Evolutionary conservation across 1,140 invertebrate genomes (phyloP).

Genomic region (Cotesia glomerata): DNA sequence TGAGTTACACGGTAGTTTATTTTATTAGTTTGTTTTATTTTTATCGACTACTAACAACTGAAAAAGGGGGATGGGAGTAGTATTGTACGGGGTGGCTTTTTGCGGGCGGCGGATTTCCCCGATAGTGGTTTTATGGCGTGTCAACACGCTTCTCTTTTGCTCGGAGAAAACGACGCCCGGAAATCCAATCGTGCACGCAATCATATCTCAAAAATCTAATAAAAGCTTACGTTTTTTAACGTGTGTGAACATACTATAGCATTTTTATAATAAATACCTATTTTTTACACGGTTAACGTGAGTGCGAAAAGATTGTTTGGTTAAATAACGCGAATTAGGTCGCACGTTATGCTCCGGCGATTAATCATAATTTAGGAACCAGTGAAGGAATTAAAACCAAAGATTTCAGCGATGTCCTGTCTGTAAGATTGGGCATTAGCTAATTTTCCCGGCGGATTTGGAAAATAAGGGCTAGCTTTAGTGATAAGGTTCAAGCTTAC

Average conservation of each 20-base stretch:
- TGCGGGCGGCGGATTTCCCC: constrained; percentile 58
- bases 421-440: too few species aligned
- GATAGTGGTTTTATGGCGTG: constrained; percentile 62
- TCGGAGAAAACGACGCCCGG: constrained; percentile 25
- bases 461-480: constrained; percentile 43
- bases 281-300: background rate
- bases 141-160: constrained; percentile 56
- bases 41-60: constrained; percentile 13
- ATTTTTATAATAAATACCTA: background rate
- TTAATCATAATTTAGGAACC: background rate
- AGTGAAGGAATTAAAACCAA: constrained; percentile 13
- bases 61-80: constrained; percentile 17
- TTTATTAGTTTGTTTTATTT: constrained; percentile 48
- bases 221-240: constrained; percentile 14
- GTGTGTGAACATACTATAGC: background rate
- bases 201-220: constrained; percentile 36
- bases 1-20: constrained; percentile 61
- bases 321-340: too few species aligned
- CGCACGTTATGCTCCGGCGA: too few species aligned
- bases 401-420: too few species aligned
- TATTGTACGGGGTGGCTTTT: constrained; percentile 51
- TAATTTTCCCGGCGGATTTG: too few species aligned
- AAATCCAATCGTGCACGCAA: constrained; percentile 40
- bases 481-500: constrained; percentile 11
- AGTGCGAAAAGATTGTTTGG: too few species aligned